Conservation (phyloP, 35 echinoderm and acorn worm genomes). For the Strongylocentrotus purpuratus region DNA sequence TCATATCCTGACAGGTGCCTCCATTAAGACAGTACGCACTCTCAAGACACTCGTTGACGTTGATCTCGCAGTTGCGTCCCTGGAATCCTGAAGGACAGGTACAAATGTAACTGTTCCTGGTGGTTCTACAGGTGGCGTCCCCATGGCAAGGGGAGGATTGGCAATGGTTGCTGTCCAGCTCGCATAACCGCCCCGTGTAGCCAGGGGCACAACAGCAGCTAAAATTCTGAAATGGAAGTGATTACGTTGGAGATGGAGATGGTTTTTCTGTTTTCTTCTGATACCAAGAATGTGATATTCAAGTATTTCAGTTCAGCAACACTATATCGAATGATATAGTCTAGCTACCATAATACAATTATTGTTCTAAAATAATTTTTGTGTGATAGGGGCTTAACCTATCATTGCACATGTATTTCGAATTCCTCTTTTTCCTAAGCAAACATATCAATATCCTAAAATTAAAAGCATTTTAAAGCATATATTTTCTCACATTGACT, state of each 20-base stretch:
- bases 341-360: no score
- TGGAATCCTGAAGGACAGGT: constrained; percentile 50
- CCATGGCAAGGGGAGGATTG: constrained; percentile 58
- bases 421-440: no score
- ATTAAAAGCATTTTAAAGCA: no score
- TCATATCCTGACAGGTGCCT: constrained; percentile 62
- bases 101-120: constrained; percentile 38
- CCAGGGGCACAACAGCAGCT: constrained; percentile 72
- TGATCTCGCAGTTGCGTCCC: constrained; percentile 57
- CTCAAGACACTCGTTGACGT: constrained; percentile 63
- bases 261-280: no score
- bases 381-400: no score
- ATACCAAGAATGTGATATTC: no score
- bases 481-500: no score
- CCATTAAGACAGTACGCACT: constrained; percentile 56
- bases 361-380: no score
- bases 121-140: constrained; percentile 44
- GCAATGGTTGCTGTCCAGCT: constrained; percentile 58
- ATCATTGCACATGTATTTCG: no score
- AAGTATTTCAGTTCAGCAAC: no score
- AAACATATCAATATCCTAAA: no score
- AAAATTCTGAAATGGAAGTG: constrained; percentile 52
- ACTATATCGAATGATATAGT: no score
- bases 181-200: constrained; percentile 63
- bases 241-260: neutral